Conservation (phyloP, 2,888 invertebrate genomes). For the Hypolimnas misippus region DNA sequence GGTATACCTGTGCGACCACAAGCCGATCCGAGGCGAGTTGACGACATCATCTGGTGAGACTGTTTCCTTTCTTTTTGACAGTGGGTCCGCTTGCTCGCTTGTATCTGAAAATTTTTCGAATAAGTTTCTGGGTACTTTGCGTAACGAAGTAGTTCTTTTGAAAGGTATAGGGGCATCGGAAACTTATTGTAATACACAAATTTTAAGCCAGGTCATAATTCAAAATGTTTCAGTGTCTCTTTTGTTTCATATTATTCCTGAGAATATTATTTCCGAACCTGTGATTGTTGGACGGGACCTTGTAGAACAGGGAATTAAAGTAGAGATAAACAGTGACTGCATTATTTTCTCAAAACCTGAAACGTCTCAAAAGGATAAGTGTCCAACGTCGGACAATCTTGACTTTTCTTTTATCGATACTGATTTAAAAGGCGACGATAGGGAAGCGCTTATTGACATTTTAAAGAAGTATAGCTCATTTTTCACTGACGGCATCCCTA, state of each 20-base stretch:
- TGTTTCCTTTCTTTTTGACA: too few species aligned
- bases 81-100: background rate
- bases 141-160: background rate
- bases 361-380: background rate
- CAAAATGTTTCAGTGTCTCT: background rate
- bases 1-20: too few species aligned
- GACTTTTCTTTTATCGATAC: background rate
- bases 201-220: background rate
- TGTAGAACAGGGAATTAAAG: background rate
- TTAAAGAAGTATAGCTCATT: background rate
- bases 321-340: background rate
- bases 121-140: background rate
- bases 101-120: conserved; percentile 1
- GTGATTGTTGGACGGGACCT: background rate
- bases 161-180: background rate
- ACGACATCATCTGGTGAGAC: too few species aligned
- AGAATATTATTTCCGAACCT: background rate
- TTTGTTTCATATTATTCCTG: background rate
- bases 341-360: background rate
- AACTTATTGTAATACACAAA: background rate
- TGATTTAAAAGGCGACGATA: background rate
- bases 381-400: background rate
- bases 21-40: too few species aligned
- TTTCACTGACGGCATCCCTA: background rate
- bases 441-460: background rate